Conservation (phyloP, 1,140 invertebrate genomes). For the Eubasilissa regina region DNA sequence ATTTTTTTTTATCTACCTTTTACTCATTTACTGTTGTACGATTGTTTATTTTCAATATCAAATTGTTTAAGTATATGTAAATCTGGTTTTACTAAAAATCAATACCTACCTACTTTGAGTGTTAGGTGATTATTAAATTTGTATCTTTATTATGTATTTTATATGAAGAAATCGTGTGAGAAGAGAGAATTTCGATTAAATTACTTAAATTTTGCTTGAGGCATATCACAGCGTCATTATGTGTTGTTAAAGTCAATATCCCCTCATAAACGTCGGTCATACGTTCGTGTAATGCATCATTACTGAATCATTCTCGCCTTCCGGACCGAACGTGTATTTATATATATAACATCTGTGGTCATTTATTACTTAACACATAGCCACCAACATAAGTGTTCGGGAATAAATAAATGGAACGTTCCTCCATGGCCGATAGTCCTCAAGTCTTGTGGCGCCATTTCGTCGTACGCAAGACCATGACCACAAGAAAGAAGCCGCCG, state of each 20-base stretch:
- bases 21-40: too few species aligned
- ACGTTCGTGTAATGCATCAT: constrained; percentile 15
- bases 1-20: too few species aligned
- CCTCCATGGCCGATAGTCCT: background rate
- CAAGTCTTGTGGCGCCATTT: constrained; percentile 5
- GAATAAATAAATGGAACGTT: background rate
- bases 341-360: constrained; percentile 26
- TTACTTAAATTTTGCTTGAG: too few species aligned
- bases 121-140: too few species aligned
- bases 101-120: too few species aligned
- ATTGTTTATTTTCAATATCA: too few species aligned
- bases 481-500: constrained; percentile 24
- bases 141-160: too few species aligned
- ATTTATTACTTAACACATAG: constrained; percentile 22
- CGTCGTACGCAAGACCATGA: background rate
- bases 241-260: constrained; percentile 41
- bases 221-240: background rate
- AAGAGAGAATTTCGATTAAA: too few species aligned
- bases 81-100: too few species aligned
- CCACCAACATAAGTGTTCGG: background rate
- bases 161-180: too few species aligned
- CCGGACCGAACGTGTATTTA: constrained; percentile 20
- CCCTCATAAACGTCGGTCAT: constrained; percentile 31
- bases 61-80: too few species aligned
- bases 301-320: constrained; percentile 32